These are phyloP conservation scores for Ochotona princeps DNA, from an alignment of 2,113 vertebrate genomes.

Conservation along the genomic window DNA sequence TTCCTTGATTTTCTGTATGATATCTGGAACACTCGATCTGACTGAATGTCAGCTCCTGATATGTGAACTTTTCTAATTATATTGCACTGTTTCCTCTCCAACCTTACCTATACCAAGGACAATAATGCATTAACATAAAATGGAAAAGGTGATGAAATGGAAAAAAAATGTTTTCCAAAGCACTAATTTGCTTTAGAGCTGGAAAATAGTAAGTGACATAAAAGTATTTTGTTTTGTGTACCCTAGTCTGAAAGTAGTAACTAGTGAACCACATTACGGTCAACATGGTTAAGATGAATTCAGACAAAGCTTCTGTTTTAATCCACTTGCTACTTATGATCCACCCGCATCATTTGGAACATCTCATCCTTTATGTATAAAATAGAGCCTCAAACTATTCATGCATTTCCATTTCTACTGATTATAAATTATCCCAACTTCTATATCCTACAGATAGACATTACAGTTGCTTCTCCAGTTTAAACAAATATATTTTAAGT, in stretches of 20 bases:
- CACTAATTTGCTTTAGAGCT: background rate
- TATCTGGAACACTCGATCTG: background rate
- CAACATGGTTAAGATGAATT: background rate
- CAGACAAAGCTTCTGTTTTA: background rate
- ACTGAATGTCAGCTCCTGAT: background rate
- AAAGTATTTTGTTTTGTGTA: slow-evolving; percentile 18
- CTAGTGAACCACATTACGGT: background rate
- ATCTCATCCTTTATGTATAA: slow-evolving; percentile 6
- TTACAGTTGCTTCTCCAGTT: background rate
- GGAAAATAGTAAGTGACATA: background rate
- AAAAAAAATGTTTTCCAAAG: background rate
- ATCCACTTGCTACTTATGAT: background rate
- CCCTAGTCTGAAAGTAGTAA: slow-evolving; percentile 6
- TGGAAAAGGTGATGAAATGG: background rate
- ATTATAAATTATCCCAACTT: background rate
- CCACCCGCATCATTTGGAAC: background rate
- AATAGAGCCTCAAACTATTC: slow-evolving; percentile 1
- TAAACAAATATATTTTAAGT: slow-evolving; percentile 12
- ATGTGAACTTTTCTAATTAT: background rate
- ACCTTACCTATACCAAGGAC: background rate
- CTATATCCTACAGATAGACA: background rate
- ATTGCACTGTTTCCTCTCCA: background rate
- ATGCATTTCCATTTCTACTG: background rate
- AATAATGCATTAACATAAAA: slow-evolving; percentile 20
- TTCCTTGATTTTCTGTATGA: slow-evolving; percentile 33